A percentile compares a stretch with the other conserved stretches of the same genome.
phyloP scores from a whole-genome alignment of 2,797 vertebrate species.

The Zalophus californianus region DNA sequence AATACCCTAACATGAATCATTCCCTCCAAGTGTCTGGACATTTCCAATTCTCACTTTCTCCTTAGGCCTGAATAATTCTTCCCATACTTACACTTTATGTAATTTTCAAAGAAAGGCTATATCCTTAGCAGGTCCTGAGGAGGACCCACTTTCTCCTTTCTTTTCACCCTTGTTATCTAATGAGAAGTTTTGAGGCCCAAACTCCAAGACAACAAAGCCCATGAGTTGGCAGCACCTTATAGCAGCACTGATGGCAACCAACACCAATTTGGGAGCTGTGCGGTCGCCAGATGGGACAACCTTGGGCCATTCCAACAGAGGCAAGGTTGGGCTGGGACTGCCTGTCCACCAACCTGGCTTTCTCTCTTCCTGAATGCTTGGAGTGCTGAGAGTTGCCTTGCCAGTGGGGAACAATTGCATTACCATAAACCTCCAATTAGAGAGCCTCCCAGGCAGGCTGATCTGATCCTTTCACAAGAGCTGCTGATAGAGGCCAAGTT shows the following conservation, averaged over 20 bases:
- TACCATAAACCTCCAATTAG: conserved; percentile 74
- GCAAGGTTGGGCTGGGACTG: not conserved
- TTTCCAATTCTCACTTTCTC: not conserved
- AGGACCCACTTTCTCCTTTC: not conserved
- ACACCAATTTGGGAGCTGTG: not conserved
- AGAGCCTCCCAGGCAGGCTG: conserved; percentile 28
- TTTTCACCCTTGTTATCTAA: not conserved
- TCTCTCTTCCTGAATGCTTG: not conserved
- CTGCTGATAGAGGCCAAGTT: conserved; percentile 21
- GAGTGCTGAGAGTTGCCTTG: conserved; percentile 49
- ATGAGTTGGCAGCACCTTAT: not conserved
- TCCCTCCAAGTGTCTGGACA: not conserved
- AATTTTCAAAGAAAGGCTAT: conserved; percentile 12
- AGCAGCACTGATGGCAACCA: not conserved
- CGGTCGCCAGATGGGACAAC: not conserved
- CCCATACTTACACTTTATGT: not conserved
- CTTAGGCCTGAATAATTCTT: not conserved
- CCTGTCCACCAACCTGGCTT: conserved; percentile 50
- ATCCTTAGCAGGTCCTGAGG: not conserved
- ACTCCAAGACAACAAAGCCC: not conserved
- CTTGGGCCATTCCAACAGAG: conserved; percentile 25
- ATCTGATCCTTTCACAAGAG: conserved; percentile 55
- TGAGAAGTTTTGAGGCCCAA: not conserved
- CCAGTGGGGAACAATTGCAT: conserved; percentile 52
- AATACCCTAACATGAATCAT: not conserved